phyloP scores from a whole-genome alignment of 2,888 invertebrate genomes.

The Oscheius myriophilus region DNA sequence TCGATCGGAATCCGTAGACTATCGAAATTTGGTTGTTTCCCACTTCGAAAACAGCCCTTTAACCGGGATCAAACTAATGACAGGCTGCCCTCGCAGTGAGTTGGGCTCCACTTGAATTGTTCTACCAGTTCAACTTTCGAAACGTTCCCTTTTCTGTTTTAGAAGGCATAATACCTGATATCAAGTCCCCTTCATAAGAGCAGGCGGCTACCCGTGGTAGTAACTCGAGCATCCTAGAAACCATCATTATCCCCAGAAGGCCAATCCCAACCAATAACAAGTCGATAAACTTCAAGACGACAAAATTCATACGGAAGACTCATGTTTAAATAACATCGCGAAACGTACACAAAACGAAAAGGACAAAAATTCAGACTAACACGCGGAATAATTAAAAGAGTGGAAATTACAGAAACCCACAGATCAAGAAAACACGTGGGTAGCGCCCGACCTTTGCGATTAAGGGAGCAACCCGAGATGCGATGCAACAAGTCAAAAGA shows the following conservation, averaged over 20 bases:
- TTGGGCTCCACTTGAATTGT: too few relatives aligned
- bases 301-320: conserved; percentile 12
- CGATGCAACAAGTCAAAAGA: conserved; percentile 29
- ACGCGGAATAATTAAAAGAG: not conserved
- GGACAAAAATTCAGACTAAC: conserved; percentile 15
- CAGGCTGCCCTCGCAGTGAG: too few relatives aligned
- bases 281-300: not conserved
- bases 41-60: too few relatives aligned
- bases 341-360: conserved; percentile 17
- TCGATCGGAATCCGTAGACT: too few relatives aligned
- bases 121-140: too few relatives aligned
- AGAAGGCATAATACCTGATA: not conserved
- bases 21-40: too few relatives aligned
- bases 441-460: conserved; percentile 26
- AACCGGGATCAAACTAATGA: too few relatives aligned
- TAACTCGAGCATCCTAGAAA: not conserved
- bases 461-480: conserved; percentile 23
- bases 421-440: conserved; percentile 25
- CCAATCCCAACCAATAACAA: not conserved
- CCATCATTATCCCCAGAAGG: not conserved
- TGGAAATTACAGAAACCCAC: conserved; percentile 21
- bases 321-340: conserved; percentile 16
- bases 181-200: not conserved
- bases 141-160: too few relatives aligned
- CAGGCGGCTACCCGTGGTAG: conserved; percentile 7